Percentiles rank a stretch among this genome's conserved stretches.
Conservation (phyloP, 53 echinoderm and acorn worm genomes). For the Zoroaster sp. region DNA sequence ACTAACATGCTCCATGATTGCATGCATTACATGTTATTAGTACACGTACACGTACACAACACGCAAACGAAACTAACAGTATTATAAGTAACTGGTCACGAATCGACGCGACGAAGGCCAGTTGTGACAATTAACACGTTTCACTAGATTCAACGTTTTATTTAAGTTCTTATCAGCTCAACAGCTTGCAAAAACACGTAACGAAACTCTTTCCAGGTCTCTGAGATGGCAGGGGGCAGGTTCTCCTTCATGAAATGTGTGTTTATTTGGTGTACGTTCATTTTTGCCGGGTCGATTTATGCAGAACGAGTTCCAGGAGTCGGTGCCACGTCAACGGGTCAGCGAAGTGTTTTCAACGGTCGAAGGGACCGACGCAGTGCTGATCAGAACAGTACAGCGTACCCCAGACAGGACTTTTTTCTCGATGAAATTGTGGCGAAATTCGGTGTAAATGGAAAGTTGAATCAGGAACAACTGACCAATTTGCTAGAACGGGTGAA, state of each 20-base stretch:
- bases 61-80: too few relatives aligned
- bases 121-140: too few relatives aligned
- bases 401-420: neutral
- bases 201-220: too few relatives aligned
- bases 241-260: neutral
- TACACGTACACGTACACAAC: too few relatives aligned
- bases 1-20: too few relatives aligned
- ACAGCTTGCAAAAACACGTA: too few relatives aligned
- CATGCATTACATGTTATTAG: too few relatives aligned
- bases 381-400: neutral
- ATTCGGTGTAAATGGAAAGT: neutral
- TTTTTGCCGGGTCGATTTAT: neutral
- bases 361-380: neutral
- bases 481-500: neutral
- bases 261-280: neutral
- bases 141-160: too few relatives aligned
- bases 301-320: neutral
- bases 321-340: slow-evolving; percentile 35
- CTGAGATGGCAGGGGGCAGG: too few relatives aligned
- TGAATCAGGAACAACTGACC: neutral
- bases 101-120: too few relatives aligned
- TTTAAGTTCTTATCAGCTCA: too few relatives aligned
- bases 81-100: too few relatives aligned
- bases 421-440: neutral
- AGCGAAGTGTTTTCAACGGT: neutral